A percentile compares a stretch with the other conserved stretches of the same genome.
phyloP scores from a whole-genome alignment of 2,113 vertebrate species.

The Notothenia rossii region DNA sequence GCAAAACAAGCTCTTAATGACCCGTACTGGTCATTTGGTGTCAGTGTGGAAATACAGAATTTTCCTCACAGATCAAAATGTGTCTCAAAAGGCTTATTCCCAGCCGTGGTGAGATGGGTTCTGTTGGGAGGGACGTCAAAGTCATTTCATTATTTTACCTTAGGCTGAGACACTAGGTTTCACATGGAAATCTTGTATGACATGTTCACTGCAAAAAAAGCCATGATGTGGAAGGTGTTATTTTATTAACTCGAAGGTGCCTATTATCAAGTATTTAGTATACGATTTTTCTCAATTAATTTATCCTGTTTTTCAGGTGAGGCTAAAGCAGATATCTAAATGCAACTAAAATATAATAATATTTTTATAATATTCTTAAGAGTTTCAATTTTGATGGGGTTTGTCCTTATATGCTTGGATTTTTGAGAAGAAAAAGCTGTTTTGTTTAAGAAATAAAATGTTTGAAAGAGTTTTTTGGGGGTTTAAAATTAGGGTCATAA shows the following conservation, averaged over 20 bases:
- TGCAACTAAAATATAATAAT: neutral
- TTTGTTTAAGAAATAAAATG: too few species aligned
- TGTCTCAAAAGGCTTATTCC: conserved; percentile 24
- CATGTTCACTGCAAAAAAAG: neutral
- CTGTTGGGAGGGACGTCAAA: conserved; percentile 5
- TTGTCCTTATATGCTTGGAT: too few species aligned
- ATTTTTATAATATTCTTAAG: too few species aligned
- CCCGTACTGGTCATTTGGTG: conserved; percentile 30
- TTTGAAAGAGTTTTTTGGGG: too few species aligned
- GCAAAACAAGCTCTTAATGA: conserved; percentile 41
- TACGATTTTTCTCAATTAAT: neutral
- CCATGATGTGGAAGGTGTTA: neutral
- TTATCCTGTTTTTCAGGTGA: neutral
- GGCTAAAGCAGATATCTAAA: neutral
- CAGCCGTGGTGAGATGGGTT: conserved; percentile 14
- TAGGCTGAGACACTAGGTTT: neutral
- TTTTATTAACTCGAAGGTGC: neutral
- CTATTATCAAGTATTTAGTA: neutral
- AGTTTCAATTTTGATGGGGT: too few species aligned
- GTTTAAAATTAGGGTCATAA: too few species aligned
- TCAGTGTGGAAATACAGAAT: conserved; percentile 27
- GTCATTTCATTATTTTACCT: conserved; percentile 17
- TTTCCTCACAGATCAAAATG: conserved; percentile 21
- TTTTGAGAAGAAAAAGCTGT: too few species aligned
- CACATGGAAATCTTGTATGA: neutral